Base-by-base conservation (phyloP, 1,140 invertebrate species). In the Euwallacea similis region DNA sequence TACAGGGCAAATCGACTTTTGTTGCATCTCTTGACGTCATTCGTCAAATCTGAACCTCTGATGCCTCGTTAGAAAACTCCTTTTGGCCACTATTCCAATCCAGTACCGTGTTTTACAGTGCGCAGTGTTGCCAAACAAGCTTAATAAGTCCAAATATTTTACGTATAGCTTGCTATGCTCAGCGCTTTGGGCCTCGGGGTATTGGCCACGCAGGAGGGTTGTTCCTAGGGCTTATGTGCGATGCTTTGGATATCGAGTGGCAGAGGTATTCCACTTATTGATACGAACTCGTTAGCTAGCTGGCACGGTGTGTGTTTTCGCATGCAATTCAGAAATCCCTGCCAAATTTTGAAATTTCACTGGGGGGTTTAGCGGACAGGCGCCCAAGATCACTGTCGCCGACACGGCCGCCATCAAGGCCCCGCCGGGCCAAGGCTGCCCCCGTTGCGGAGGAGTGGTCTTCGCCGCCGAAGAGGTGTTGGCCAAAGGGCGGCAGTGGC, bases 391-490 rank as follows among this genome's bases (percentile, higher is more conserved):
- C 58, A 91, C 89, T 71, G 86, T 91, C 75, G 89, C 92, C 70
- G 91, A 95, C 80, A 94, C 93, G 13, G 88, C 91, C 41, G 81
- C 81, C 42, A 95, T 95, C 78, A 86, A 89, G 81, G 93, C 93
- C 7, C 86, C 90, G 16, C 89, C 92, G 54, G 94, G 93, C 69
- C 88, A 94, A 80, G 93, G 93, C 43, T 96, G 94, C 81, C 94
- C 94, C 1, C 87, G 93, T 70, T 97, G 94, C 80, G 93, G 93
- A 43, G 94, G 93, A 47, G 89, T 92, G 2, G 95, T 97, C 0
- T 97, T 92, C 80, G 93, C 93, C 54, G 94, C 94, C 60, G 95
- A 97, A 81, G 90, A 93, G 82, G 93, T 96, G 54, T 84, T 95
- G 21, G 93, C 93, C 44, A 94, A 93, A 80, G 89, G 91, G 66